Evolutionary conservation across 2,113 vertebrate species (phyloP).

Genomic region (Vulpes vulpes): DNA sequence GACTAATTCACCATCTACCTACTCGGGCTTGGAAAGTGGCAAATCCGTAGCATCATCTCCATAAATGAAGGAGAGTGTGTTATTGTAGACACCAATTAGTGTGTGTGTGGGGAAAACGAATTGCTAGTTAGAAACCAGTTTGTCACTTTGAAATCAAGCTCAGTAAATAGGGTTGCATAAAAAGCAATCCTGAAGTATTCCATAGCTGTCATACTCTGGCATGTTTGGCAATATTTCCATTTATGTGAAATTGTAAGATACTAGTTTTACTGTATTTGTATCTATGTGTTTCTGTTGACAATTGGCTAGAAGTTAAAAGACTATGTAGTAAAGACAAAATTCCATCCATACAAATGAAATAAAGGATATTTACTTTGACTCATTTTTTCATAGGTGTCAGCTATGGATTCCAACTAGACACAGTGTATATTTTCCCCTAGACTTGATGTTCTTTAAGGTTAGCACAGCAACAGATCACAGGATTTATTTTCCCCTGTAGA

Average conservation of each 20-base stretch:
- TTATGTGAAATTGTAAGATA: conserved; percentile 54
- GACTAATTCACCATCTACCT: background rate
- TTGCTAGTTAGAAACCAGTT: background rate
- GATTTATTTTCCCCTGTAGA: conserved; percentile 73
- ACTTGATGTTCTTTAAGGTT: conserved; percentile 68
- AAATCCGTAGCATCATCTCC: background rate
- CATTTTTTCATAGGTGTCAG: conserved; percentile 73
- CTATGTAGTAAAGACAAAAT: conserved; percentile 75
- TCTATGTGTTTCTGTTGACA: conserved; percentile 77
- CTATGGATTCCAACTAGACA: conserved; percentile 56
- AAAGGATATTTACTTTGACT: conserved; percentile 80
- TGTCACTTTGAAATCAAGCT: conserved; percentile 9
- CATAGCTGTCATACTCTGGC: conserved; percentile 6
- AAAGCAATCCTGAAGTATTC: background rate
- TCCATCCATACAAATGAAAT: conserved; percentile 76
- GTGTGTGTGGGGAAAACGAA: background rate
- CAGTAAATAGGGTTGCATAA: background rate
- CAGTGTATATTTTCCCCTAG: conserved; percentile 62
- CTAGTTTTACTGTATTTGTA: conserved; percentile 74
- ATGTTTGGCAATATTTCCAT: conserved; percentile 62
- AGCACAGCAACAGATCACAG: conserved; percentile 47
- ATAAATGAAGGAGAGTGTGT: background rate
- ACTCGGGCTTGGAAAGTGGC: background rate
- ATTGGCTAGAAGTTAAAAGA: conserved; percentile 78
- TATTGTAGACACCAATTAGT: background rate